These are phyloP conservation scores for Chironomus striatipennis DNA, from an alignment of 1,140 invertebrate genomes.

Conservation along the genomic window DNA sequence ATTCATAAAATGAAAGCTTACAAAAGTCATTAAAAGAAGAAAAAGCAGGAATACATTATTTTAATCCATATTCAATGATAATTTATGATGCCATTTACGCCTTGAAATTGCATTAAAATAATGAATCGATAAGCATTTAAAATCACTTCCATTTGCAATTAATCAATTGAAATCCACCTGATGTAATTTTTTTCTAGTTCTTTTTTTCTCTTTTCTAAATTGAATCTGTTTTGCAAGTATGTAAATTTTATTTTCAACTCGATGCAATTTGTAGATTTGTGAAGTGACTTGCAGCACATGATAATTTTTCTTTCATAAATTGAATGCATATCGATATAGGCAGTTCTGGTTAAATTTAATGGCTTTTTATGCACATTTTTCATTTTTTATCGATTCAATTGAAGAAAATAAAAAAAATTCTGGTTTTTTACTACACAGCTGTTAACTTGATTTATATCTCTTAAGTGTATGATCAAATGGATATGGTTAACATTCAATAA, in stretches of 20 bases:
- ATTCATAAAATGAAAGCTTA: too few species aligned
- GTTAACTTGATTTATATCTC: constrained; percentile 1
- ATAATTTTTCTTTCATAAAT: neutral
- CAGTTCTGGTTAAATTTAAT: too few species aligned
- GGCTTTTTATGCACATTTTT: too few species aligned
- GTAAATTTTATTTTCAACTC: neutral
- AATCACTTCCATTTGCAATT: neutral
- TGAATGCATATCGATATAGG: too few species aligned
- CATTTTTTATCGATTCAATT: neutral
- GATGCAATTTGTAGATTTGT: too few species aligned
- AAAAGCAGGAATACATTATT: too few species aligned
- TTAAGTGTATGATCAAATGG: neutral
- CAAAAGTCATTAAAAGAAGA: too few species aligned
- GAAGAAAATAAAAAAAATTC: too few species aligned
- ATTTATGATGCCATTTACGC: neutral
- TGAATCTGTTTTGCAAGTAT: neutral
- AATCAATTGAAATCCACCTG: neutral
- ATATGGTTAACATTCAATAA: neutral
- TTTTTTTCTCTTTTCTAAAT: neutral
- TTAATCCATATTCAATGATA: neutral
- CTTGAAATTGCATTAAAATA: constrained; percentile 9
- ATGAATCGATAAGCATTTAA: neutral
- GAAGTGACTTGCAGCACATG: too few species aligned
- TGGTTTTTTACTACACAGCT: constrained; percentile 7
- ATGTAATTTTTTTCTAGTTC: neutral